These are phyloP conservation scores for Anguilla megastoma DNA, from an alignment of 2,797 vertebrate genomes.

Conservation along the genomic window DNA sequence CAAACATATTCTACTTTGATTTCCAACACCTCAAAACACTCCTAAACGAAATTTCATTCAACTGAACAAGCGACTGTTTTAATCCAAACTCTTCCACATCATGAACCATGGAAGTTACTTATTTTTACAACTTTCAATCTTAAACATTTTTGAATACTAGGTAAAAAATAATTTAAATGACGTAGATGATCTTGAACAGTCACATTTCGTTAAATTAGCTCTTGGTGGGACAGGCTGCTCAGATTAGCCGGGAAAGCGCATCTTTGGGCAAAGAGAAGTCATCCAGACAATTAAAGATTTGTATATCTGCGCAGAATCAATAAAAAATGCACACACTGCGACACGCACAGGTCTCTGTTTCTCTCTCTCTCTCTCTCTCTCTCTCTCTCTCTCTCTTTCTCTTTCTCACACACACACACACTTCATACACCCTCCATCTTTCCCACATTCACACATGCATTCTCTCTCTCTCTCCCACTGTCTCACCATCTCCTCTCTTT, in stretches of 20 bases:
- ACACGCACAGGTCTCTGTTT: background rate
- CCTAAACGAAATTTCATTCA: slow-evolving; percentile 63
- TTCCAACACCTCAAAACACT: slow-evolving; percentile 52
- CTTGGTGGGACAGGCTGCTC: slow-evolving; percentile 33
- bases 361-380: background rate
- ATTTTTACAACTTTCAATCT: slow-evolving; percentile 34
- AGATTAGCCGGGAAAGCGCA: background rate
- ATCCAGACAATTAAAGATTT: background rate
- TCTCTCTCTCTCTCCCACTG: background rate
- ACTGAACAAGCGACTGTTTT: slow-evolving; percentile 59
- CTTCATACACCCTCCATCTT: background rate
- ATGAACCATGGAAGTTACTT: slow-evolving; percentile 55
- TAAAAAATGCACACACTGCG: background rate
- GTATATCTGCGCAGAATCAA: background rate
- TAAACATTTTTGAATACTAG: slow-evolving; percentile 14
- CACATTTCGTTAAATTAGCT: slow-evolving; percentile 37
- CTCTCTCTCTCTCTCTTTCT: background rate
- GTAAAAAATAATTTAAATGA: background rate
- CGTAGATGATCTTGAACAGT: background rate
- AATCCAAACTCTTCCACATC: slow-evolving; percentile 51
- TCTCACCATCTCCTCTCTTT: background rate
- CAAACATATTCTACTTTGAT: slow-evolving; percentile 25
- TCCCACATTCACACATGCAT: background rate
- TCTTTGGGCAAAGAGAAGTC: background rate
- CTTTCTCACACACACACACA: background rate